phyloP scores from a whole-genome alignment of 2,113 vertebrate genomes.

The Haemorhous mexicanus region DNA sequence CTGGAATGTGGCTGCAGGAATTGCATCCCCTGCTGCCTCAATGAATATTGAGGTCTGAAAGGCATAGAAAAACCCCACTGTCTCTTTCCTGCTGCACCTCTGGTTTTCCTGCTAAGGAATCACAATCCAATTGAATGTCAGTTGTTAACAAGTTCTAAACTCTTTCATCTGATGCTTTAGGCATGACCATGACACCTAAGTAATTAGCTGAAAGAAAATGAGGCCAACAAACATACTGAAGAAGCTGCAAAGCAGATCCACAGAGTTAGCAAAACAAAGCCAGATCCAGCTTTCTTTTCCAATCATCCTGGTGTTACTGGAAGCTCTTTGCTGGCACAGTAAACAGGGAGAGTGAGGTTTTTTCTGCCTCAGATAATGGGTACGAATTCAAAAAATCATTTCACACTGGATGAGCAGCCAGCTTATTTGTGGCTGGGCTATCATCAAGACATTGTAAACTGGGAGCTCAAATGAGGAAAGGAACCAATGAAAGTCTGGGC shows the following conservation, averaged over 20 bases:
- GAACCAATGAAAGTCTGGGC: neutral
- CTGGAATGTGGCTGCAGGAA: neutral
- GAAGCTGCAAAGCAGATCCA: neutral
- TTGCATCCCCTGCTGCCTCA: neutral
- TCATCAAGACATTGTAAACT: neutral
- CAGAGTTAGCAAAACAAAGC: neutral
- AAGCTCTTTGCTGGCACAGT: neutral
- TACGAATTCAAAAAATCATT: constrained; percentile 19
- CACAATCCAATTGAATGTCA: neutral
- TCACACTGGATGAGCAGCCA: constrained; percentile 40
- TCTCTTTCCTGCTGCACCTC: neutral
- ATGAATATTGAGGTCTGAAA: neutral
- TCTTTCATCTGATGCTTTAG: neutral
- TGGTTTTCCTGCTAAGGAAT: neutral
- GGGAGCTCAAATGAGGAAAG: neutral
- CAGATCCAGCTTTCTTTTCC: neutral
- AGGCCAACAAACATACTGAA: neutral
- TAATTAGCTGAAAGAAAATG: neutral
- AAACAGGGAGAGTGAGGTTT: neutral
- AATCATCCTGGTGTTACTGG: neutral
- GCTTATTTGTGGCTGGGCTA: neutral
- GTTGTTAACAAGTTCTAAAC: neutral
- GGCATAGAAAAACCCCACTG: accelerated
- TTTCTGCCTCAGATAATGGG: neutral
- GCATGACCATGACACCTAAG: neutral